Evolutionary conservation across 2,797 vertebrate species (phyloP).

Genomic region (Fundulus diaphanus): DNA sequence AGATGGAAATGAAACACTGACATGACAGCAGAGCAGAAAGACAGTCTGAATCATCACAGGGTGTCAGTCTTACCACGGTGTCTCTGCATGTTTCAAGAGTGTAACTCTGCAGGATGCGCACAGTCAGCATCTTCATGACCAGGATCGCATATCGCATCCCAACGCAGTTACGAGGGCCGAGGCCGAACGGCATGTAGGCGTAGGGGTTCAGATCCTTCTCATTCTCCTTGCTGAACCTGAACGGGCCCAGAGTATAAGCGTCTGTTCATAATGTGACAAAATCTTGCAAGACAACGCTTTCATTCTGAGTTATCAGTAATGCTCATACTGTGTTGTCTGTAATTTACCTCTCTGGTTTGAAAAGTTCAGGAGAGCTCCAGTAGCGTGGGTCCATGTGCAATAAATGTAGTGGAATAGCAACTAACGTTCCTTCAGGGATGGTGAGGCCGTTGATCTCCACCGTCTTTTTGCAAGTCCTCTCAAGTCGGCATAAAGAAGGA

Average conservation of each 20-base stretch:
- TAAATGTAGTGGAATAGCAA: slow-evolving; percentile 54
- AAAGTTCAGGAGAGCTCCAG: slow-evolving; percentile 75
- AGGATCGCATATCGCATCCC: slow-evolving; percentile 86
- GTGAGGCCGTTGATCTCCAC: slow-evolving; percentile 69
- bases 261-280: no score
- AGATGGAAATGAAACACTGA: not conserved
- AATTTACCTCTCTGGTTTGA: slow-evolving; percentile 80
- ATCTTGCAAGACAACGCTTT: not conserved
- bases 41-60: not conserved
- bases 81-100: slow-evolving; percentile 83
- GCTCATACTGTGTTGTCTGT: not conserved
- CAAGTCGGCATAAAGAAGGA: slow-evolving; percentile 57
- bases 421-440: slow-evolving; percentile 66
- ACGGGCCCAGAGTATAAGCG: not conserved
- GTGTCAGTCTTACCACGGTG: slow-evolving; percentile 74
- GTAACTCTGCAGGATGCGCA: slow-evolving; percentile 80
- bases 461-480: slow-evolving; percentile 77
- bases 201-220: slow-evolving; percentile 78
- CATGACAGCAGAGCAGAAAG: not conserved
- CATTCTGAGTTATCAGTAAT: not conserved
- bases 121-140: slow-evolving; percentile 76
- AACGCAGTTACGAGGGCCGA: slow-evolving; percentile 87
- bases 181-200: slow-evolving; percentile 84
- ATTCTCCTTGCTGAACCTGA: slow-evolving; percentile 86
- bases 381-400: slow-evolving; percentile 67